Conservation (phyloP, 1,140 invertebrate species). For the Hylaeus anthracinus region DNA sequence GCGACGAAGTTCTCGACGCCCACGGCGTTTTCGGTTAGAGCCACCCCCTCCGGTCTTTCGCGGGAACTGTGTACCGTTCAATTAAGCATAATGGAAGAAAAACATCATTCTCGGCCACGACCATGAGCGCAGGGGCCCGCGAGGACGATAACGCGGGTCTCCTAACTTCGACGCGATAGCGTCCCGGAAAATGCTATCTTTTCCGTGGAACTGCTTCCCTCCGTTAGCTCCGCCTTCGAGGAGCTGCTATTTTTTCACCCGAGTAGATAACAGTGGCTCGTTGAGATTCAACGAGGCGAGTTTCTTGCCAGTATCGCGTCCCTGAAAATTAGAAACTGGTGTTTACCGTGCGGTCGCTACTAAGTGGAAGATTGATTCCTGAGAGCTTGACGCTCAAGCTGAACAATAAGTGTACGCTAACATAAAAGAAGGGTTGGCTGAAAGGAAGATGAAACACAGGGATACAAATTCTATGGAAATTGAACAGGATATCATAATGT, state of each 20-base stretch:
- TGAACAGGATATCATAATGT: no score
- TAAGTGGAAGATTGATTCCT: no score
- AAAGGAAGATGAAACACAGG: no score
- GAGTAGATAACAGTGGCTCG: background rate
- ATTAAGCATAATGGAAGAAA: constrained; percentile 50
- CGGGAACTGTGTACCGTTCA: constrained; percentile 18
- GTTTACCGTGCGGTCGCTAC: no score
- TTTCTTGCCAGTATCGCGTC: no score
- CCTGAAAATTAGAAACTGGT: no score
- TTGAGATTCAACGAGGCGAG: background rate
- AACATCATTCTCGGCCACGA: constrained; percentile 13
- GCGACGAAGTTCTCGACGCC: constrained; percentile 25
- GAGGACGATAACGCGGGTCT: constrained; percentile 39
- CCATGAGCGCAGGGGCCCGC: constrained; percentile 2
- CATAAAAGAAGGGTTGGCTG: no score
- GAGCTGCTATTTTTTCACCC: background rate
- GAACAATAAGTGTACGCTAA: no score
- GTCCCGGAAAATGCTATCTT: background rate
- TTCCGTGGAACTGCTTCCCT: background rate
- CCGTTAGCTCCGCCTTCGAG: background rate
- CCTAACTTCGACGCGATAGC: constrained; percentile 1
- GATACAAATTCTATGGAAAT: no score
- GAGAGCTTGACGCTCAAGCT: no score
- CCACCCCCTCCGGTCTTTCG: background rate
- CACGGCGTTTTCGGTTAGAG: constrained; percentile 21